Evolutionary conservation across 2,888 invertebrate genomes (phyloP).

Genomic region (Aphrophora alni): DNA sequence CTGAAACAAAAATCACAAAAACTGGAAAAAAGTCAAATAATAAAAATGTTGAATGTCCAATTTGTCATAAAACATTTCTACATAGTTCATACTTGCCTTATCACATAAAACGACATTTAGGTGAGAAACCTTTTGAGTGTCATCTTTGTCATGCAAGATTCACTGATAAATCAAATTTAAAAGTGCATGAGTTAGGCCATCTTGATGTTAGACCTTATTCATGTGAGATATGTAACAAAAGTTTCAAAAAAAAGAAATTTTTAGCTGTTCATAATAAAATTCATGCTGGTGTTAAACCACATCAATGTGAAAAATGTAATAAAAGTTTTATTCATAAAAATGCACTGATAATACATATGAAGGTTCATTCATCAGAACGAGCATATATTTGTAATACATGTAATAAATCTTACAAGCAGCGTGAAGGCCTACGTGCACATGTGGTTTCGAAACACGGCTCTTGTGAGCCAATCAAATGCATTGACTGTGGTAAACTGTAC

Average conservation of each 20-base stretch:
- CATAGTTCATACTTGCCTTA: not conserved
- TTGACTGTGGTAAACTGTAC: not conserved
- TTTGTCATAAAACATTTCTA: not conserved
- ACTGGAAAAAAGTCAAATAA: not conserved
- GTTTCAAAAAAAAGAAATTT: not conserved
- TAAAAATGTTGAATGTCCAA: not conserved
- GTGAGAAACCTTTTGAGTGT: not conserved
- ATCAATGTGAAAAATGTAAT: not conserved
- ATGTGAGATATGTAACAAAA: not conserved
- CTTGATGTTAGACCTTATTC: not conserved
- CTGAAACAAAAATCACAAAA: not conserved
- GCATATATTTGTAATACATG: not conserved
- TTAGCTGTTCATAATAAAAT: slow-evolving; percentile 2
- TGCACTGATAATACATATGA: not conserved
- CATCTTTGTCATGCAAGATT: not conserved
- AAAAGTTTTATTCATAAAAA: not conserved
- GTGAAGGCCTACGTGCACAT: not conserved
- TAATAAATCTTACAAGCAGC: not conserved
- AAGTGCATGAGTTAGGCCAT: not conserved
- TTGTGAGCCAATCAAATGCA: not conserved
- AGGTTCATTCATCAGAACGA: not conserved
- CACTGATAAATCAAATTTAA: not conserved
- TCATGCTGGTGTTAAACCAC: not conserved
- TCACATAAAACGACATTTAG: not conserved
- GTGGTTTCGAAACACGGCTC: not conserved